These are phyloP conservation scores for Triplophysa dalaica DNA, from an alignment of 2,113 vertebrate species.

Conservation along the genomic window DNA sequence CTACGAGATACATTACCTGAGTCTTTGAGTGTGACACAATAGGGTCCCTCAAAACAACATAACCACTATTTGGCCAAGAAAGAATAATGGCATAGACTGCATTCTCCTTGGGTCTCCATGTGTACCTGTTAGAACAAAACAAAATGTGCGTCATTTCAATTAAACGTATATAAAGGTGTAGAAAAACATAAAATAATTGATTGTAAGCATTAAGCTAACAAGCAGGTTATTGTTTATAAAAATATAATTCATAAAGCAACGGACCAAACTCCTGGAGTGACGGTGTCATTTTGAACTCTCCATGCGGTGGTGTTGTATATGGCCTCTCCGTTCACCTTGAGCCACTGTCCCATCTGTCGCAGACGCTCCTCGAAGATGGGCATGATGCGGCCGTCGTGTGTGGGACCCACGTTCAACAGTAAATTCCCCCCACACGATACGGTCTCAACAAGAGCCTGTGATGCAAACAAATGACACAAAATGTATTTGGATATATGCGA, in stretches of 20 bases:
- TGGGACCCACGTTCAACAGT: slow-evolving; percentile 91
- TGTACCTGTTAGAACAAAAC: slow-evolving; percentile 80
- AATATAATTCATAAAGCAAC: slow-evolving; percentile 30
- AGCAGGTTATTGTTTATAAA: neutral
- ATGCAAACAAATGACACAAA: slow-evolving; percentile 6
- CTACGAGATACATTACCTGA: slow-evolving; percentile 72
- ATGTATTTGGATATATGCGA: neutral
- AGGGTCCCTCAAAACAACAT: slow-evolving; percentile 79
- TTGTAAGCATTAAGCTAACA: neutral
- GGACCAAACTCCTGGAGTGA: slow-evolving; percentile 82
- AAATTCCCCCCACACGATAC: slow-evolving; percentile 95
- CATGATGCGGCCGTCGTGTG: slow-evolving; percentile 82
- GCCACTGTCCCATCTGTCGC: slow-evolving; percentile 88
- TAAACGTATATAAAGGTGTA: neutral
- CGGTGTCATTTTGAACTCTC: slow-evolving; percentile 85
- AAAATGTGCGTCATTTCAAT: neutral
- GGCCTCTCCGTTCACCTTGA: slow-evolving; percentile 85
- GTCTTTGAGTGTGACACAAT: slow-evolving; percentile 66
- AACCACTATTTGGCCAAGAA: slow-evolving; percentile 79
- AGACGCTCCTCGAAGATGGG: slow-evolving; percentile 89
- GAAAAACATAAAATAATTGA: neutral
- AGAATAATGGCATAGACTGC: slow-evolving; percentile 83
- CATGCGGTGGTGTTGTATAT: slow-evolving; percentile 87
- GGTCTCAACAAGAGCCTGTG: slow-evolving; percentile 81
- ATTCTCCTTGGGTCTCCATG: slow-evolving; percentile 73